Conservation (phyloP, 2,797 vertebrate species). For the Bovichtus diacanthus region DNA sequence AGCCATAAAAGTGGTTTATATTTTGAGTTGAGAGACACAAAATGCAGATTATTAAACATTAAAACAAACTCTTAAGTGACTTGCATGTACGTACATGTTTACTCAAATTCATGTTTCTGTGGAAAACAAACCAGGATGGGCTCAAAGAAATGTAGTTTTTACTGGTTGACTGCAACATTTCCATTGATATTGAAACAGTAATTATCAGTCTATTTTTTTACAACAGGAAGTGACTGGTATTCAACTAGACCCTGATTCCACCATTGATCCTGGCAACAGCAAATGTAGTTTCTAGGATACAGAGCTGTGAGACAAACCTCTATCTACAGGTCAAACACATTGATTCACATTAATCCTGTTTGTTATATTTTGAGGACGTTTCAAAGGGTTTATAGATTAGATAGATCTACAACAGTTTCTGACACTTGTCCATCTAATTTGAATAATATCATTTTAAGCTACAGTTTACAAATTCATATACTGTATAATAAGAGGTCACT, state of each 20-base stretch:
- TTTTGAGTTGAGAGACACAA: background rate
- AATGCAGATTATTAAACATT: background rate
- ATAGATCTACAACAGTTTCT: background rate
- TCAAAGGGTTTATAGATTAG: background rate
- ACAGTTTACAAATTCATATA: background rate
- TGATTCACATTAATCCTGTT: background rate
- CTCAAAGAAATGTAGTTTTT: background rate
- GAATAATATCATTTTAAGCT: background rate
- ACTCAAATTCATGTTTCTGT: background rate
- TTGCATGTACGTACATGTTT: background rate
- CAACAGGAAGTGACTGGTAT: too few relatives aligned
- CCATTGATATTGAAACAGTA: background rate
- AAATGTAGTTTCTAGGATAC: background rate
- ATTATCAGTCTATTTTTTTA: too few relatives aligned
- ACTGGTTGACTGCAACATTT: background rate
- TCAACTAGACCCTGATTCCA: too few relatives aligned
- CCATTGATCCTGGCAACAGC: too few relatives aligned
- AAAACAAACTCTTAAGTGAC: background rate
- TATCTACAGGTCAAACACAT: background rate
- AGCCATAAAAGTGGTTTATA: background rate
- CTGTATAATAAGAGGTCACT: slow-evolving; percentile 11
- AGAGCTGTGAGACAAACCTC: background rate
- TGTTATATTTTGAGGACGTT: background rate
- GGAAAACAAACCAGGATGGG: background rate
- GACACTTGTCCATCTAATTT: background rate